A percentile compares a stretch with the other conserved stretches of the same genome.
Evolutionary conservation across 2,888 invertebrate genomes (phyloP).

Genomic region (Lamellibrachia satsuma): DNA sequence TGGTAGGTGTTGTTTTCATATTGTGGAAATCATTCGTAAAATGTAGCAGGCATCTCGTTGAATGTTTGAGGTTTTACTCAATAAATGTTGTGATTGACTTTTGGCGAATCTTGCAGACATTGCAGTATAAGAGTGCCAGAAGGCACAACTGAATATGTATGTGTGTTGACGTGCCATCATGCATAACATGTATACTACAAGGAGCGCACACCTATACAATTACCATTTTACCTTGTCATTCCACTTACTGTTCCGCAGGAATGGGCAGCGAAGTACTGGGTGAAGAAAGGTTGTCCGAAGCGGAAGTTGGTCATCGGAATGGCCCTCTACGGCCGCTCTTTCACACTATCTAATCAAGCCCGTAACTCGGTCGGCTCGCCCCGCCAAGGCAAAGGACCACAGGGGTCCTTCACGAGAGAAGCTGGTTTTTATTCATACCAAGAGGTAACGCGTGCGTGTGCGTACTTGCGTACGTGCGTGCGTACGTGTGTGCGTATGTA

Average conservation of each 20-base stretch:
- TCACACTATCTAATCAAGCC: slow-evolving; percentile 44
- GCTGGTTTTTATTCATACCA: slow-evolving; percentile 56
- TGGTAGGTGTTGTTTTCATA: no score
- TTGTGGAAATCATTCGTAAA: no score
- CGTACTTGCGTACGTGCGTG: neutral
- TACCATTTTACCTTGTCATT: no score
- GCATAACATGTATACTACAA: no score
- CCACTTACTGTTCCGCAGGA: slow-evolving; percentile 26
- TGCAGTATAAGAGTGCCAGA: no score
- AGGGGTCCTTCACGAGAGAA: slow-evolving; percentile 52
- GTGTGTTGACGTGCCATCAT: no score
- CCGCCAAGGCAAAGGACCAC: slow-evolving; percentile 43
- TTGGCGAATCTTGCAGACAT: no score
- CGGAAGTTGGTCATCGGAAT: slow-evolving; percentile 54
- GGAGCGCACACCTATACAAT: no score
- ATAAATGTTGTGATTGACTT: no score
- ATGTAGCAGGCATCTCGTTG: no score
- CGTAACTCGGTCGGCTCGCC: slow-evolving; percentile 49
- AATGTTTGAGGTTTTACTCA: no score
- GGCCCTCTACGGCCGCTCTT: slow-evolving; percentile 53
- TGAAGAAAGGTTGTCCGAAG: slow-evolving; percentile 47
- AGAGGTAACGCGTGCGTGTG: slow-evolving; percentile 47
- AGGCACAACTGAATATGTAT: no score
- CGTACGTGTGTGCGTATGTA: neutral
- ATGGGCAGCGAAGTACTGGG: slow-evolving; percentile 50